Conservation (phyloP, 1,140 invertebrate species). For the Pogonognathellus flavescens region DNA sequence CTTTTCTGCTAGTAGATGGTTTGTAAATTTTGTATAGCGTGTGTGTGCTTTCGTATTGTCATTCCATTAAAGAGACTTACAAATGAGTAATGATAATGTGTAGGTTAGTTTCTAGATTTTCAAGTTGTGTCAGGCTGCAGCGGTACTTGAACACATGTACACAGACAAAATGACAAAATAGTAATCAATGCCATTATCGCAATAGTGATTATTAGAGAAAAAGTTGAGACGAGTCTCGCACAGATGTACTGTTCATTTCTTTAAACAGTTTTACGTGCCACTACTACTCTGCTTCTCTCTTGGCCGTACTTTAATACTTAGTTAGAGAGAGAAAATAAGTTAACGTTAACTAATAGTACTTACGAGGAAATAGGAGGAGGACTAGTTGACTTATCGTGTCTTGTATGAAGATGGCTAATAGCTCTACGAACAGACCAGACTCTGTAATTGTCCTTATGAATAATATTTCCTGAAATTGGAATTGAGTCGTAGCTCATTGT, state of each 20-base stretch:
- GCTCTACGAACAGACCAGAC: constrained; percentile 7
- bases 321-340: not conserved
- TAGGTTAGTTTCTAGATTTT: constrained; percentile 2
- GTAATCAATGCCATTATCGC: constrained; percentile 28
- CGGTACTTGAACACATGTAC: not conserved
- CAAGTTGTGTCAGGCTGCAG: constrained; percentile 20
- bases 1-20: not conserved
- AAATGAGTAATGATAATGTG: constrained; percentile 7
- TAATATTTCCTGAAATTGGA: constrained; percentile 24
- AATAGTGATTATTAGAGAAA: constrained; percentile 38
- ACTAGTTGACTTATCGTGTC: constrained; percentile 4
- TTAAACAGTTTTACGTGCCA: too few relatives aligned
- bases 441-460: constrained; percentile 18
- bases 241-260: not conserved
- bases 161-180: constrained; percentile 27
- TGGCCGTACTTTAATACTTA: not conserved
- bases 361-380: constrained; percentile 21
- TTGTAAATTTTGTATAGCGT: not conserved
- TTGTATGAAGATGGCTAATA: not conserved
- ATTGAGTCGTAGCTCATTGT: constrained; percentile 18
- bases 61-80: not conserved
- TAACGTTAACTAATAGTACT: constrained; percentile 34
- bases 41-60: constrained; percentile 7
- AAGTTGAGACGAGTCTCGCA: constrained; percentile 29
- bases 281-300: not conserved